Evolutionary conservation across 2,888 invertebrate species (phyloP), one percentile per base, ranked within the genome.

Genomic region (Brenthis daphne): DNA sequence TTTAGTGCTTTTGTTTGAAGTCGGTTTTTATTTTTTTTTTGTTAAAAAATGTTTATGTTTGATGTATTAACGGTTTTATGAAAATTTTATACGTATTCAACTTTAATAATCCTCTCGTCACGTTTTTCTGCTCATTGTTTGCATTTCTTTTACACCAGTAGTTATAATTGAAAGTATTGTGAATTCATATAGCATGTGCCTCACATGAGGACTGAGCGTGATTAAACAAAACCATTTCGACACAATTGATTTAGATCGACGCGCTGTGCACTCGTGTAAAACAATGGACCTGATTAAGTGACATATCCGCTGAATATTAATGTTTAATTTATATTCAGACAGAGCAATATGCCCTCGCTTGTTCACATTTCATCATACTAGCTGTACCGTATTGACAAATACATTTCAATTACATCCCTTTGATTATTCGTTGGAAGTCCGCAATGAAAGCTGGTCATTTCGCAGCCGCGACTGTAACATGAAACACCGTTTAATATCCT

Each of bases 391-490:
- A 61, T 61, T 67, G 67, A 67, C 67, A 67, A 67, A 67, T 61
- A 61, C 54, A 48, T 55, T 67, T 61, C 48, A 37, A 67, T 67
- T 61, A 67, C 67, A 67, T 61, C 55, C 67, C 60, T 67, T 67
- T 67, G 61, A 67, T 60, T 55, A 37, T 50, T 50, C 50, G 48
- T 5, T 54, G 48, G n/a, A 12, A 48, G 50, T 37, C 33, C 53
- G 43, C 33, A 43, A 54, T 63, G 20, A 63, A 63, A 63, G 53
- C 53, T 63, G 63, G 20, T 56, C 33, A 37, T 48, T 67, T 61
- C 48, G 14, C 48, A 6, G 13, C 1, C 33, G 33, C 29, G n/a
- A 61, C 61, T 67, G 55, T 67, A 55, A 37, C 37, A 16, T 55
- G 14, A 43, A 37, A 20, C 63, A 43, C 53, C 29, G 60, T 54